Evolutionary conservation across 2,888 invertebrate genomes (phyloP).

Genomic region (Unio delphinus): DNA sequence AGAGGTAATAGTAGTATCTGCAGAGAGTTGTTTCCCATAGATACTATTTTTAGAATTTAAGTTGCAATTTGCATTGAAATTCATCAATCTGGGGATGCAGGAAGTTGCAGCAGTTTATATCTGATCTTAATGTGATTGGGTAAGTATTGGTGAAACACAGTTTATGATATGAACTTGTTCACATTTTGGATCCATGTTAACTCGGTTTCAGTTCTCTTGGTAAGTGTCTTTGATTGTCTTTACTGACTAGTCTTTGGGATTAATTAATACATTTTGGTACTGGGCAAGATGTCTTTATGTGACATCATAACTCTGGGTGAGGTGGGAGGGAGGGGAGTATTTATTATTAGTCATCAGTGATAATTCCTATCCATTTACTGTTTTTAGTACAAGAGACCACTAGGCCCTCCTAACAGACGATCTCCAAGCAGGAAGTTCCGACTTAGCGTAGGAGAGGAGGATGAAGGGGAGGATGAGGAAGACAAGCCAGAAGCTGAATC

Average conservation of each 20-base stretch:
- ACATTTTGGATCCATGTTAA: no score
- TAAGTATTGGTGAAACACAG: no score
- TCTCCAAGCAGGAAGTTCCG: conserved; percentile 52
- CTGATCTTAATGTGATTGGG: no score
- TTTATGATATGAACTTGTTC: no score
- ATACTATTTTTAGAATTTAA: no score
- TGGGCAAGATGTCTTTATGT: neutral
- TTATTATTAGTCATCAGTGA: neutral
- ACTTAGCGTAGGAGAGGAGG: conserved; percentile 26
- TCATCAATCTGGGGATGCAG: no score
- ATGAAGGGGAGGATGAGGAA: conserved; percentile 27
- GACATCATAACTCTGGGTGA: neutral
- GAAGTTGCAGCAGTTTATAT: no score
- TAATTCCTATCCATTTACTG: neutral
- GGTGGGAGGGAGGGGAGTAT: neutral
- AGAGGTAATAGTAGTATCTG: no score
- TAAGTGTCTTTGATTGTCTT: no score
- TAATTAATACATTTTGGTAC: neutral
- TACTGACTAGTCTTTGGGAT: neutral
- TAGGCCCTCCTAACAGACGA: conserved; percentile 60
- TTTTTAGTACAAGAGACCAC: conserved; percentile 56
- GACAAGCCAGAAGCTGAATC: conserved; percentile 18
- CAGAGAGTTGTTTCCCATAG: no score
- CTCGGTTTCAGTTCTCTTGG: no score
- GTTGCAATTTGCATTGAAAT: no score